These are phyloP conservation scores for Hanleya hanleyi DNA, from an alignment of 2,888 invertebrate species.

Conservation along the genomic window DNA sequence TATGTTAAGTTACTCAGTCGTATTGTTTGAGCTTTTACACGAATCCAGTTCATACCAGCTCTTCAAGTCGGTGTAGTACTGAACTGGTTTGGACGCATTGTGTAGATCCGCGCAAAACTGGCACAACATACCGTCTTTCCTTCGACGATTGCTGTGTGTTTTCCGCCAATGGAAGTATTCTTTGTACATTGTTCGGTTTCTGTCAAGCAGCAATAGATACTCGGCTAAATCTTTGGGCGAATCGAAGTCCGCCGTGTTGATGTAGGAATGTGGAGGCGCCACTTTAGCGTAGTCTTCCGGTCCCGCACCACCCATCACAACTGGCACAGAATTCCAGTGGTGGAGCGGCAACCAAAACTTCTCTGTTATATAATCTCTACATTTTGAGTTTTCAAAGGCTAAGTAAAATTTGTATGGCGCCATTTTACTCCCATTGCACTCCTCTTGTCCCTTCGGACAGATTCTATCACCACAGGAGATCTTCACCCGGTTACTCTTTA, in stretches of 20 bases:
- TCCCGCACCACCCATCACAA: constrained; percentile 2
- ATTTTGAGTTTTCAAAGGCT: constrained; percentile 2
- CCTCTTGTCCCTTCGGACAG: neutral
- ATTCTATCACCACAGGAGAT: neutral
- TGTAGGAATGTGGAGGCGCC: constrained; percentile 5
- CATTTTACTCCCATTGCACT: neutral
- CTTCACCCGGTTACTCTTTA: too few relatives aligned
- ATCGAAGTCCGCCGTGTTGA: neutral
- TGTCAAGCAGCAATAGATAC: neutral
- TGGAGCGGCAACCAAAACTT: constrained; percentile 3
- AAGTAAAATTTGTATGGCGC: neutral
- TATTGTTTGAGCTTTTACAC: neutral
- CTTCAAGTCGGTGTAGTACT: constrained; percentile 10
- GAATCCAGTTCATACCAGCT: neutral
- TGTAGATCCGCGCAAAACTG: neutral
- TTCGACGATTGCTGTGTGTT: neutral
- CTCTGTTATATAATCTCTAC: constrained; percentile 10
- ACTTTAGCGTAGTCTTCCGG: neutral
- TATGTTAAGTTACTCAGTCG: too few relatives aligned
- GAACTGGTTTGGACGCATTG: neutral
- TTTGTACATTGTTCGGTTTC: neutral
- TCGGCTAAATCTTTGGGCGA: neutral
- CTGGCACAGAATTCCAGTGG: neutral
- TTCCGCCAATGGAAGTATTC: neutral
- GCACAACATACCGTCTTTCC: neutral